Evolutionary conservation across 2,113 vertebrate species (phyloP).

Genomic region (Gavialis gangeticus): DNA sequence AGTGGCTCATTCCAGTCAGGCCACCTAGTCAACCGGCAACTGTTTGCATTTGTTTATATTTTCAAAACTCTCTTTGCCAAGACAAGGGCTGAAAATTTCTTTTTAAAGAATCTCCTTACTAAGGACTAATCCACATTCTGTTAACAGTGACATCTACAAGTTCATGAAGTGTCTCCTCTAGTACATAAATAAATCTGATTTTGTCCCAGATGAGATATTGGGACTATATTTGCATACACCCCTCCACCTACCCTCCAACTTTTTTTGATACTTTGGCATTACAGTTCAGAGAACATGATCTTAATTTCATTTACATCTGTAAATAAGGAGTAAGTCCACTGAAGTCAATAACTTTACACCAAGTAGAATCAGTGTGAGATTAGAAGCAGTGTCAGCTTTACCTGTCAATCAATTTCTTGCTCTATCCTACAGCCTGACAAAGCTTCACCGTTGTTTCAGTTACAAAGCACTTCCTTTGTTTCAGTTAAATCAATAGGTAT

Average conservation of each 20-base stretch:
- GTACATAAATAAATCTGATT: not conserved
- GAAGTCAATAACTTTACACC: not conserved
- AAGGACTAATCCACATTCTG: not conserved
- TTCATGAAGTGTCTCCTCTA: not conserved
- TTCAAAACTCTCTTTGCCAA: conserved; percentile 46
- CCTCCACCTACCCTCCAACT: not conserved
- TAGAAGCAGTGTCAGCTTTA: conserved; percentile 20
- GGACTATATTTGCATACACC: too few relatives aligned
- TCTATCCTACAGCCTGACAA: conserved; percentile 13
- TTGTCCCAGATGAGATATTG: conserved; percentile 7
- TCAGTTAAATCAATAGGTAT: conserved; percentile 53
- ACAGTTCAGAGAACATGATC: conserved; percentile 37
- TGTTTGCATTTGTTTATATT: conserved; percentile 43
- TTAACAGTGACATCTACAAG: not conserved
- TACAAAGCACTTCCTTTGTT: not conserved
- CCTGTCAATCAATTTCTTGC: conserved; percentile 24
- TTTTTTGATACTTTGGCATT: conserved; percentile 25
- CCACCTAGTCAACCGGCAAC: conserved; percentile 34
- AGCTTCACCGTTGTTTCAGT: conserved; percentile 21
- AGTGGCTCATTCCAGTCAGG: conserved; percentile 5
- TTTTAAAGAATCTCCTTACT: conserved; percentile 24
- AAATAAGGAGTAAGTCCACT: conserved; percentile 12
- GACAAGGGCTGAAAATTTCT: conserved; percentile 22
- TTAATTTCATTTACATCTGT: conserved; percentile 35
- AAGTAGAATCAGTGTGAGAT: not conserved